These are phyloP conservation scores for Pelochelys cantorii DNA, from an alignment of 2,797 vertebrate species.

Conservation along the genomic window DNA sequence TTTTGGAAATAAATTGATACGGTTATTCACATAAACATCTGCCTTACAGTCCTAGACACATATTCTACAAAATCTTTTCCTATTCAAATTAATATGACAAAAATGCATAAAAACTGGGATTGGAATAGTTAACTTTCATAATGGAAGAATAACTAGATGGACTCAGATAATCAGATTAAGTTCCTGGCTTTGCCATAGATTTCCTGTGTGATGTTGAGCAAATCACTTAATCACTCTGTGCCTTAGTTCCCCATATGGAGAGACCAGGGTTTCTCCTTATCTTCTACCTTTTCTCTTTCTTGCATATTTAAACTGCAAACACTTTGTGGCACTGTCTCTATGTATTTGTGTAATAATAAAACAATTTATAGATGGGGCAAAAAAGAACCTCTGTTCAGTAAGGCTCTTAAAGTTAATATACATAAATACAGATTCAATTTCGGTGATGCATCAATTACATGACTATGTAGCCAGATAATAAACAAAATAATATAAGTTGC, in stretches of 20 bases:
- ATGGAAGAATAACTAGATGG: not conserved
- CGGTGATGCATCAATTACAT: not conserved
- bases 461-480: not conserved
- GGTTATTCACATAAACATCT: conserved; percentile 5
- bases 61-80: conserved; percentile 22
- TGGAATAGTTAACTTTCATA: not conserved
- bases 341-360: not conserved
- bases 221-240: not conserved
- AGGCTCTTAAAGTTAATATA: not conserved
- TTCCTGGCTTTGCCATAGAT: not conserved
- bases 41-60: not conserved
- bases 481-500: not conserved
- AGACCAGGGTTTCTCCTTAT: not conserved
- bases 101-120: not conserved
- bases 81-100: conserved; percentile 21
- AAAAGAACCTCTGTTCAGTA: not conserved
- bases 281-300: not conserved
- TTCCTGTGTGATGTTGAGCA: not conserved
- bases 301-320: not conserved
- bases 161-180: not conserved
- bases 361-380: not conserved
- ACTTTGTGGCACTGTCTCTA: not conserved
- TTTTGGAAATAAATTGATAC: conserved; percentile 23
- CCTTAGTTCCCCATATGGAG: not conserved
- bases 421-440: not conserved